Evolutionary conservation across 2,888 invertebrate species (phyloP).

Genomic region (Philaethria dido): DNA sequence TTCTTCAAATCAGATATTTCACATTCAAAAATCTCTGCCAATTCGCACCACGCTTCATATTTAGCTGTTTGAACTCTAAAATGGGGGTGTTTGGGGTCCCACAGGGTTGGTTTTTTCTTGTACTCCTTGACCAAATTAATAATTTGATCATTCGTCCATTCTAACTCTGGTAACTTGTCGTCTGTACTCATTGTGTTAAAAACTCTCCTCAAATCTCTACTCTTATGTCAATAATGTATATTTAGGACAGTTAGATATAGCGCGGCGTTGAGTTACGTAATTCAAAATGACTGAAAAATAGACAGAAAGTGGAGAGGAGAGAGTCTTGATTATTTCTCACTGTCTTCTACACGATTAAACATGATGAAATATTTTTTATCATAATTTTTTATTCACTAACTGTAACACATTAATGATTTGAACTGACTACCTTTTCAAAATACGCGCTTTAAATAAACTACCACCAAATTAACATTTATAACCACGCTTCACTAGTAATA

Average conservation of each 20-base stretch:
- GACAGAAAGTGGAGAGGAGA: neutral
- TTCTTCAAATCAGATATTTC: constrained; percentile 67
- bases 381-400: too few relatives aligned
- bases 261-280: neutral
- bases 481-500: neutral
- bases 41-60: constrained; percentile 65
- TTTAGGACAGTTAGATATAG: neutral
- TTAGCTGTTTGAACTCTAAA: constrained; percentile 64
- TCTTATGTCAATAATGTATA: too few relatives aligned
- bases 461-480: too few relatives aligned
- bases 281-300: neutral
- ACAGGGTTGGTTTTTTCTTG: constrained; percentile 58
- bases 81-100: constrained; percentile 61
- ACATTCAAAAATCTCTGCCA: constrained; percentile 65
- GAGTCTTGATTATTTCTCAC: constrained; percentile 10
- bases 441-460: neutral
- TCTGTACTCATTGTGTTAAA: constrained; percentile 9
- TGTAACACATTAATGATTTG: neutral
- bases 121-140: constrained; percentile 64
- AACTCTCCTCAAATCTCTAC: neutral
- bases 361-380: too few relatives aligned
- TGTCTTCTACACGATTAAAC: neutral
- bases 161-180: constrained; percentile 56
- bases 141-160: constrained; percentile 66
- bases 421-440: neutral